These are phyloP conservation scores for Leptura quadrifasciata DNA, from an alignment of 2,888 invertebrate genomes.

Conservation along the genomic window DNA sequence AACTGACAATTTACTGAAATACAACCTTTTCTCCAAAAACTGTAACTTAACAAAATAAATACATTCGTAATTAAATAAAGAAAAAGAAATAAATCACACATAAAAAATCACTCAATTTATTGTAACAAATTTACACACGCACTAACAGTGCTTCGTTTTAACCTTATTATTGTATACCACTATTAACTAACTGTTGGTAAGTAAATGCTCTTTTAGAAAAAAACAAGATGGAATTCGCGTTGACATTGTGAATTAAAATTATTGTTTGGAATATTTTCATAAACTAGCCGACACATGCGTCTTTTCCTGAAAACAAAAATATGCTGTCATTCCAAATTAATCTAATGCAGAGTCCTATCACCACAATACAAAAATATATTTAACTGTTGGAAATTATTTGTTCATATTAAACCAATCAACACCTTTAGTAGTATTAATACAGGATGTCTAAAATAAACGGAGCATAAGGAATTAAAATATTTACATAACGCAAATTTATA, in stretches of 20 bases:
- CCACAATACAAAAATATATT: background rate
- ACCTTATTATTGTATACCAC: background rate
- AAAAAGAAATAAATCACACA: too few relatives aligned
- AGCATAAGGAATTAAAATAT: too few relatives aligned
- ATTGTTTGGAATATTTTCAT: slow-evolving; percentile 25
- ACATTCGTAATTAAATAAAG: background rate
- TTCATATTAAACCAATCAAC: too few relatives aligned
- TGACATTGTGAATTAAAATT: background rate
- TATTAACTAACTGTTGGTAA: background rate
- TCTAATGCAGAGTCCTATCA: slow-evolving; percentile 19
- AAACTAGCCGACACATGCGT: slow-evolving; percentile 54
- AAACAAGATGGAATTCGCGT: background rate
- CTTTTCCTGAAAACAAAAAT: slow-evolving; percentile 62
- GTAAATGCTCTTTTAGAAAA: slow-evolving; percentile 12
- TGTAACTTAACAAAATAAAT: background rate
- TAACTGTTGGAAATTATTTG: too few relatives aligned
- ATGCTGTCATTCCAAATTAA: slow-evolving; percentile 13
- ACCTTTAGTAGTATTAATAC: too few relatives aligned
- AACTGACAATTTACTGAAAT: too few relatives aligned
- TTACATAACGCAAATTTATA: too few relatives aligned
- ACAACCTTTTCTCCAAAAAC: too few relatives aligned
- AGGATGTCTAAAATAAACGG: too few relatives aligned
- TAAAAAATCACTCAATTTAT: background rate
- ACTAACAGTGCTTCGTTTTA: background rate
- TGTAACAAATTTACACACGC: background rate